Evolutionary conservation across 2,113 vertebrate species (phyloP).

Genomic region (Saccopteryx leptura): DNA sequence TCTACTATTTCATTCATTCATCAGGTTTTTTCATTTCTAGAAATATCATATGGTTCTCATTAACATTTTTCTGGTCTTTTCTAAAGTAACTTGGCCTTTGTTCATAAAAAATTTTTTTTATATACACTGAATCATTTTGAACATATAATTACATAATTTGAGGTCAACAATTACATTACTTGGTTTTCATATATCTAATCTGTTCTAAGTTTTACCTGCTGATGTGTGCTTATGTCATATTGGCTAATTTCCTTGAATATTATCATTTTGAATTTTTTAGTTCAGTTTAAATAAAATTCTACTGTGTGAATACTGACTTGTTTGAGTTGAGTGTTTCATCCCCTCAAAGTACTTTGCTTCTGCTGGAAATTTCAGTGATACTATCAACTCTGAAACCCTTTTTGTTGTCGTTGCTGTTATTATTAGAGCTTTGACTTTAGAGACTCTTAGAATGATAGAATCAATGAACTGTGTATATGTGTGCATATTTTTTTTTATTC

Average conservation of each 20-base stretch:
- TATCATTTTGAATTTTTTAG: neutral
- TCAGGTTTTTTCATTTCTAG: neutral
- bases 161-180: neutral
- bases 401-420: neutral
- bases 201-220: neutral
- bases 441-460: slow-evolving; percentile 7
- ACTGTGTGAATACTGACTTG: neutral
- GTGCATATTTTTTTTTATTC: neutral
- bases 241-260: neutral
- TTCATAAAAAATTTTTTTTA: neutral
- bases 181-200: neutral
- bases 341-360: neutral
- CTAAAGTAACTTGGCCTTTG: neutral
- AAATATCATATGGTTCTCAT: neutral
- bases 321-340: neutral
- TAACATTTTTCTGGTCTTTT: neutral
- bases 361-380: neutral
- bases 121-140: neutral
- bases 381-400: neutral
- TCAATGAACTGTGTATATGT: neutral
- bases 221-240: neutral
- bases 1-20: neutral
- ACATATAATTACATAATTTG: neutral
- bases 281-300: slow-evolving; percentile 4
- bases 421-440: neutral